A percentile compares a stretch with the other conserved stretches of the same genome.
These are phyloP conservation scores for Heterohyrax brucei DNA, from an alignment of 2,797 vertebrate genomes.

Conservation along the genomic window DNA sequence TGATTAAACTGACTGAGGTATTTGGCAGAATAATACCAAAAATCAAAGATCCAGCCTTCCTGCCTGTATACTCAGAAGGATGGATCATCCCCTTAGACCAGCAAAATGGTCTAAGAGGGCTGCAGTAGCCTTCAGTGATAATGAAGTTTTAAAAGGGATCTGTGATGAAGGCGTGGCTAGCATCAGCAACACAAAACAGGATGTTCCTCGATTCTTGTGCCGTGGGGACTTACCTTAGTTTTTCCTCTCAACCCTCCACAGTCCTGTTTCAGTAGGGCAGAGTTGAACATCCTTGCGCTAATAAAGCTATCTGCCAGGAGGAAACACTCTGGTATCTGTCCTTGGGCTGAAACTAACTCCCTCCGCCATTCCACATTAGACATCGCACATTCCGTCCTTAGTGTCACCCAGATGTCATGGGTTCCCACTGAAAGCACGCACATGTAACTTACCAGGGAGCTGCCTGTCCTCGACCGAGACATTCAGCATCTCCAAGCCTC, in stretches of 20 bases:
- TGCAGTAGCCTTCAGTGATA: constrained; percentile 74
- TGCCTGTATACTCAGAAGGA: constrained; percentile 56
- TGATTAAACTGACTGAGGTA: constrained; percentile 12
- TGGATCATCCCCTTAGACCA: constrained; percentile 70
- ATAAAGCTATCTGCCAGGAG: not conserved
- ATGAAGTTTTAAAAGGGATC: constrained; percentile 80
- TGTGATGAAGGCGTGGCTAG: constrained; percentile 60
- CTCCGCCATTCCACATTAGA: not conserved
- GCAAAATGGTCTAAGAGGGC: constrained; percentile 73
- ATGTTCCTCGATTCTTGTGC: not conserved
- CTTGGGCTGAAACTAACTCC: constrained; percentile 6
- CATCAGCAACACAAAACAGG: constrained; percentile 11
- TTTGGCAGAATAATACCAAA: not conserved
- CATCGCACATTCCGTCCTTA: not conserved
- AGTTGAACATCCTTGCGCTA: constrained; percentile 13
- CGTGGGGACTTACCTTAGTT: not conserved
- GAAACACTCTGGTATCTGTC: not conserved
- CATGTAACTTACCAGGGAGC: not conserved
- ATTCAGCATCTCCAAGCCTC: not conserved
- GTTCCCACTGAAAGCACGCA: not conserved
- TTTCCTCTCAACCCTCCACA: not conserved
- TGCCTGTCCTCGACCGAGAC: not conserved
- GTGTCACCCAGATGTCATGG: not conserved
- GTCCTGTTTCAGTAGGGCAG: not conserved
- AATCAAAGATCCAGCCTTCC: constrained; percentile 37